Conservation (phyloP, 2,797 vertebrate species). For the Eremophila alpestris region DNA sequence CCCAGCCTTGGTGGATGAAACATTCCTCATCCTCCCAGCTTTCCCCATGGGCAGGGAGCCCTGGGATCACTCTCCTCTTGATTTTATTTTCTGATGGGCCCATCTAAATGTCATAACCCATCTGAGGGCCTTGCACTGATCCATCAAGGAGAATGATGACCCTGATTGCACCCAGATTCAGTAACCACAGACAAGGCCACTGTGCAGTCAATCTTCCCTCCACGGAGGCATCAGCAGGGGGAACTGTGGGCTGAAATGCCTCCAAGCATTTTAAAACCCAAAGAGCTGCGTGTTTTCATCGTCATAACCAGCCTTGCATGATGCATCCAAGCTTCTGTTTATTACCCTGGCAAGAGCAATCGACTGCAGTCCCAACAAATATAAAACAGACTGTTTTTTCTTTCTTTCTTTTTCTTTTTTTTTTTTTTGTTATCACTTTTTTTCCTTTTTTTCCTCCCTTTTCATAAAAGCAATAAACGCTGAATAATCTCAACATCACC, state of each 20-base stretch:
- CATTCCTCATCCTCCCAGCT: background rate
- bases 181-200: background rate
- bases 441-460: background rate
- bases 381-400: background rate
- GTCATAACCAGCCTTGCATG: background rate
- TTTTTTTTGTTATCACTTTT: background rate
- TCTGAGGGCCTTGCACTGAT: background rate
- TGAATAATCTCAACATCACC: constrained; percentile 53
- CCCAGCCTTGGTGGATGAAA: background rate
- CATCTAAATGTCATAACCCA: background rate
- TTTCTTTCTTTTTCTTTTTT: background rate
- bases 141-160: background rate
- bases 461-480: constrained; percentile 32
- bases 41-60: background rate
- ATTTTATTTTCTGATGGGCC: background rate
- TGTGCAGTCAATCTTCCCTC: background rate
- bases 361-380: constrained; percentile 13
- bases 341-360: constrained; percentile 3
- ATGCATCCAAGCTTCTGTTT: constrained; percentile 22
- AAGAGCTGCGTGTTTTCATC: background rate
- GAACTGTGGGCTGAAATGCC: background rate
- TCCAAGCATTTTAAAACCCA: background rate
- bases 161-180: background rate
- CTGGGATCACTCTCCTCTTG: background rate
- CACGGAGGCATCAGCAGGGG: background rate